phyloP scores from a whole-genome alignment of 2,797 vertebrate species.

The Hephaestus fuliginosus region DNA sequence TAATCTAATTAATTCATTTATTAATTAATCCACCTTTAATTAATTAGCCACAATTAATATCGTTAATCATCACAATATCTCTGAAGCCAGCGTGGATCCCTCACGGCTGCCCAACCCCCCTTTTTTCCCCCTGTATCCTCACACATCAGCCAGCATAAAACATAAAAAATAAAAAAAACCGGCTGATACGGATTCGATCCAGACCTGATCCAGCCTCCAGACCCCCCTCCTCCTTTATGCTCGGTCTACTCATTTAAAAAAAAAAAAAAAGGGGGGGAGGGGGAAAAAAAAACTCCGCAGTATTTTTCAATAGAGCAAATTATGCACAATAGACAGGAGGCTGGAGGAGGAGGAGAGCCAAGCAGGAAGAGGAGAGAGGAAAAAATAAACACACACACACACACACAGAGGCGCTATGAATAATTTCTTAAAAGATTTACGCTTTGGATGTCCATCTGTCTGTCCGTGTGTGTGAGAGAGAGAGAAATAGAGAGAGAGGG shows the following conservation, averaged over 20 bases:
- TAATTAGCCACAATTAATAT: conserved; percentile 73
- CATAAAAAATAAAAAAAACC: too few species aligned
- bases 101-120: conserved; percentile 59
- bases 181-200: neutral
- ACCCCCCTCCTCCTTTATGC: conserved; percentile 22
- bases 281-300: conserved; percentile 47
- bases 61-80: conserved; percentile 68
- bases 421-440: conserved; percentile 67
- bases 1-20: conserved; percentile 51
- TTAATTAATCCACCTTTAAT: conserved; percentile 63
- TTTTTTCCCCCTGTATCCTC: neutral
- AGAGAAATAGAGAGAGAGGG: neutral
- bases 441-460: neutral
- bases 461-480: neutral
- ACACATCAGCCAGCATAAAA: conserved; percentile 8
- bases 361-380: conserved; percentile 71
- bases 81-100: conserved; percentile 43
- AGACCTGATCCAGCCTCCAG: neutral
- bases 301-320: conserved; percentile 60
- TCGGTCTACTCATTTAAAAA: conserved; percentile 66
- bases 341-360: conserved; percentile 66
- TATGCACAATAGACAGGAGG: conserved; percentile 76
- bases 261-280: neutral
- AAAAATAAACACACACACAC: conserved; percentile 27
- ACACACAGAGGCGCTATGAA: conserved; percentile 55